Conservation (phyloP, 2,888 invertebrate species). For the Tridacna gigas region DNA sequence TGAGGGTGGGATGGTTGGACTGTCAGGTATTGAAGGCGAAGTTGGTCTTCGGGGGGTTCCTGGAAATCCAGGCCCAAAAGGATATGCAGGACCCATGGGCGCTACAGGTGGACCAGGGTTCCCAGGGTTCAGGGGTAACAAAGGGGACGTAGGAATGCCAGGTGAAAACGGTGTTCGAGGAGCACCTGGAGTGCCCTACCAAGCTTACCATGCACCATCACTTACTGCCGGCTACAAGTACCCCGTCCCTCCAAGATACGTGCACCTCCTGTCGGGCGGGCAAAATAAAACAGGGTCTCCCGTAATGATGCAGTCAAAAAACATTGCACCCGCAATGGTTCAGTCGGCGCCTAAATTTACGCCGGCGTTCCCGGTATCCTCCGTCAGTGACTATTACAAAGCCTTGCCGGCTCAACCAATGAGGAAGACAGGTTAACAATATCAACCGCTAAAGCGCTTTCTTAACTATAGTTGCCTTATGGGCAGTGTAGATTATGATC, state of each 20-base stretch:
- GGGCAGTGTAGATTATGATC: too few relatives aligned
- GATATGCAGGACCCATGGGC: constrained; percentile 54
- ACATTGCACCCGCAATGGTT: not conserved
- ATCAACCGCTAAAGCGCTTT: too few relatives aligned
- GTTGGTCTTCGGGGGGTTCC: constrained; percentile 49
- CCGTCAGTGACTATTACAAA: constrained; percentile 8
- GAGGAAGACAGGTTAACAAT: constrained; percentile 5
- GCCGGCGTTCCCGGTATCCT: constrained; percentile 2
- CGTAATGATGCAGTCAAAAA: constrained; percentile 5
- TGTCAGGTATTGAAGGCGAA: constrained; percentile 50
- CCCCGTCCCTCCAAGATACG: constrained; percentile 49
- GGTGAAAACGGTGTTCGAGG: constrained; percentile 49
- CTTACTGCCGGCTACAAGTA: not conserved
- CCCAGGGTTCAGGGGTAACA: constrained; percentile 48
- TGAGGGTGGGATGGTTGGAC: constrained; percentile 30
- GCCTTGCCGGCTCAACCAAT: not conserved
- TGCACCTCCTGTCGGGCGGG: constrained; percentile 13
- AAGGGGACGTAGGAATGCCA: constrained; percentile 43
- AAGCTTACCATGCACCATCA: not conserved
- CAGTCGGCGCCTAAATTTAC: constrained; percentile 8
- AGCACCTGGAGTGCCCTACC: constrained; percentile 49
- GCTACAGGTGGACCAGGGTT: constrained; percentile 42
- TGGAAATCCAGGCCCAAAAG: constrained; percentile 51
- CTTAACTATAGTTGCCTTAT: too few relatives aligned
- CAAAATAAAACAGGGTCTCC: constrained; percentile 7